These are phyloP conservation scores for Hirtodrosophila duncani DNA, from an alignment of 2,888 invertebrate genomes.

Conservation along the genomic window DNA sequence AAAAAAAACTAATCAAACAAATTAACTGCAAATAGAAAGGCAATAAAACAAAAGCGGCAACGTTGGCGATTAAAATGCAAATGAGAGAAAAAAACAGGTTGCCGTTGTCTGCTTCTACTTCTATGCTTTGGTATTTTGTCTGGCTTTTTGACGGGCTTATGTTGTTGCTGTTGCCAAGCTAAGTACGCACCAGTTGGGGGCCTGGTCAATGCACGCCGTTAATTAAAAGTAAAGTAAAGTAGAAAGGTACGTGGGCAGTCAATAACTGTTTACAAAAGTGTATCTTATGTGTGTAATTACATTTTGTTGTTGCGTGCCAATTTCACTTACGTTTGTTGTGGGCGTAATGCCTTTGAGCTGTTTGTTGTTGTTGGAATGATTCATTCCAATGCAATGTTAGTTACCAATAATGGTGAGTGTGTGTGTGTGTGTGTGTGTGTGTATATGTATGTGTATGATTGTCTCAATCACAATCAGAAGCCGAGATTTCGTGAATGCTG, in stretches of 20 bases:
- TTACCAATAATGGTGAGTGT: slow-evolving; percentile 13
- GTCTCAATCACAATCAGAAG: no score
- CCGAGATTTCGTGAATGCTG: no score
- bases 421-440: slow-evolving; percentile 10
- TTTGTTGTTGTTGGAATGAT: slow-evolving; percentile 39
- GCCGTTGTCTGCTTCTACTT: slow-evolving; percentile 39
- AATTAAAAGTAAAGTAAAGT: slow-evolving; percentile 45
- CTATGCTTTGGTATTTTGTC: slow-evolving; percentile 50
- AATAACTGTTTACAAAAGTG: no score
- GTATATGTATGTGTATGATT: no score
- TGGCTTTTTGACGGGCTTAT: slow-evolving; percentile 14
- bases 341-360: slow-evolving; percentile 29
- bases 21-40: slow-evolving; percentile 35
- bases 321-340: slow-evolving; percentile 26
- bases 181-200: slow-evolving; percentile 18
- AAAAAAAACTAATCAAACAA: no score
- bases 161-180: slow-evolving; percentile 9
- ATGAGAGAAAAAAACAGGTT: slow-evolving; percentile 61
- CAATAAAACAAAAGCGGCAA: slow-evolving; percentile 21
- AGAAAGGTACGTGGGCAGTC: slow-evolving; percentile 12
- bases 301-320: slow-evolving; percentile 30
- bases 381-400: slow-evolving; percentile 41
- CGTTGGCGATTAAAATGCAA: slow-evolving; percentile 50
- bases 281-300: no score
- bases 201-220: slow-evolving; percentile 55